Base-by-base conservation (phyloP, 1,140 invertebrate genomes). In the Oncopodura yosiiana region DNA sequence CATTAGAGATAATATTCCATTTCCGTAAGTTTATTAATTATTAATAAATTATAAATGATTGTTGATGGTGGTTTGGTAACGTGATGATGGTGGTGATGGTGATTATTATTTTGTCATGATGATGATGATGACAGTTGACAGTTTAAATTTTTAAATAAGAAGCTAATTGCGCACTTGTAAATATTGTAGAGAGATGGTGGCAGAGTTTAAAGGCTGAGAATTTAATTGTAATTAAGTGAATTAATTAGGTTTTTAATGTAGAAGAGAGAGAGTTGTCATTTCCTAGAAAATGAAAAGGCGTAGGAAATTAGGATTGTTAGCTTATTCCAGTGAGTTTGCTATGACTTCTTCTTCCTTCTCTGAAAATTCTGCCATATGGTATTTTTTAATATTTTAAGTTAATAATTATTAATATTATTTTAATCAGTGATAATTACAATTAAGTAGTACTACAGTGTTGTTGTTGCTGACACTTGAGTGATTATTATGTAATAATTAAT, bases 361-460 rank as follows among this genome's bases (percentile, higher is more conserved):
- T n/a, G n/a, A n/a, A n/a, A n/a, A n/a, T n/a, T n/a, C n/a, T n/a
- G n/a, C n/a, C n/a, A n/a, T n/a, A n/a, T n/a, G n/a, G n/a, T n/a
- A n/a, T n/a, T n/a, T n/a, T n/a, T n/a, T n/a, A n/a, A n/a, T n/a
- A n/a, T 43, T 43, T 43, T 26, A 43, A 26, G 41, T 21, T 43
- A 21, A 43, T 42, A 8, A 19, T 42, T 19, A 9, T 12, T 42
- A 9, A 8, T 16, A 16, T 16, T 48, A 4, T 69, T 64, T 65
- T 67, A 68, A 78, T 84, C 85, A 65, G 82, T 87, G 64, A 76
- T 81, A 38, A 75, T 83, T 38, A 82, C 85, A 37, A 87, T 86
- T 67, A 85, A 88, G 73, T 73, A 87, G 71, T 84, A 87, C 57
- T 49, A 56, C 19, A 45, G 45, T 8, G 49, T 56, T 36, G 53